Evolutionary conservation across 2,888 invertebrate species (phyloP), one percentile per base, ranked within the genome.

Genomic region (Drosophila greeni): DNA sequence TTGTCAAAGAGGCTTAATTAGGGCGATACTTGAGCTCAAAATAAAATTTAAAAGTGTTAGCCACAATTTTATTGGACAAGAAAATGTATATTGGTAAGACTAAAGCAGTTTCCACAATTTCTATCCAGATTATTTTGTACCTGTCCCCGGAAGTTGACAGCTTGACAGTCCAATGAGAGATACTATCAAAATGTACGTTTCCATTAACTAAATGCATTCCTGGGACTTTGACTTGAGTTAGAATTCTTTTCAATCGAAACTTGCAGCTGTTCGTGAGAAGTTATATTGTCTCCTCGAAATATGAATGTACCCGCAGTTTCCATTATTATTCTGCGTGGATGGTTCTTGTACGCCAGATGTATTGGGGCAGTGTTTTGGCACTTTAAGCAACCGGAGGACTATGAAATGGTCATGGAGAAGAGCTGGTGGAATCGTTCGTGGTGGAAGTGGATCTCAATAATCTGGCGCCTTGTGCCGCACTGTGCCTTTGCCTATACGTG

Each of bases 351-450:
- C 39, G 7, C n/a, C 20, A 29, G 29, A 23, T 52, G 11, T 29
- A 20, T 52, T 7, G 52, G 52, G 12, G 16, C n/a, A n/a, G 39
- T 29, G 14, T 31, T 40, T 14, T 40, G 40, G 18, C 24, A 16
- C 5, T 16, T 18, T 16, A 53, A 39, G 5, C 11, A 2, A 4
- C 4, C n/a, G 1, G 23, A 31, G 11, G 11, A 23, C n/a, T 3
- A n/a, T 1, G 9, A 8, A n/a, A 12, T 52, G 2, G 29, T n/a
- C 1, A 3, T 31, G 1, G 39, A 40, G 23, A 4, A n/a, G n/a
- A 31, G 3, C 29, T n/a, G 5, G 8, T n/a, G 39, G 39, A 12
- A 26, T 20, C 20, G 12, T 18, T 43, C 16, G 16, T 26, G 26
- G 26, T 29, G 43, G 43, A 51, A 51, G 31, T 40, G 20, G 20